Percentiles rank a stretch among this genome's conserved stretches.
Conservation (phyloP, 2,888 invertebrate genomes). For the Biston stratarius region DNA sequence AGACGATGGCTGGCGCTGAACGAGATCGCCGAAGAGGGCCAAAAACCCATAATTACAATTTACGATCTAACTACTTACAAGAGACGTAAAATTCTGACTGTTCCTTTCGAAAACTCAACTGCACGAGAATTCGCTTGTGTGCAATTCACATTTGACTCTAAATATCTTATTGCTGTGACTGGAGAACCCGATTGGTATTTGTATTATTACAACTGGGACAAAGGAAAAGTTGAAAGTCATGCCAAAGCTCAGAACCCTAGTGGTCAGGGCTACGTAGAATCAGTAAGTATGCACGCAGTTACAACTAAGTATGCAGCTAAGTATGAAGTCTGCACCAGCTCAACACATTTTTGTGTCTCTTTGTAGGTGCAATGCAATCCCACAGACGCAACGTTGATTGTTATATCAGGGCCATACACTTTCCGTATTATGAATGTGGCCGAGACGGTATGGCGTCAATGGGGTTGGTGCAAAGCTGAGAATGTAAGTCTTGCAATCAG, state of each 20-base stretch:
- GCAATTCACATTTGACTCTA: constrained; percentile 93
- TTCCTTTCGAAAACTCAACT: constrained; percentile 87
- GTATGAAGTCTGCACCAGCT: neutral
- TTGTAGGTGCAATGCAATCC: constrained; percentile 92
- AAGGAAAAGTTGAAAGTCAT: constrained; percentile 92
- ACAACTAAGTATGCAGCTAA: neutral
- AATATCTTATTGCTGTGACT: constrained; percentile 92
- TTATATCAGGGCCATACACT: constrained; percentile 88
- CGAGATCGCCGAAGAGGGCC: constrained; percentile 88
- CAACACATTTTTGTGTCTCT: neutral
- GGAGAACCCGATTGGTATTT: constrained; percentile 94
- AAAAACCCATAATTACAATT: constrained; percentile 89
- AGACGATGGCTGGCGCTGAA: constrained; percentile 89
- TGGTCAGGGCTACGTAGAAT: constrained; percentile 88
- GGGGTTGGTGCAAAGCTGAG: constrained; percentile 94
- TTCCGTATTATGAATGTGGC: constrained; percentile 92
- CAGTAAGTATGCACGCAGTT: constrained; percentile 56
- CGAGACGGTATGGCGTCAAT: constrained; percentile 93
- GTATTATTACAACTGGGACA: constrained; percentile 93
- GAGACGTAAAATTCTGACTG: constrained; percentile 88
- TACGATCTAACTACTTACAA: constrained; percentile 91
- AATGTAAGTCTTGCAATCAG: constrained; percentile 64
- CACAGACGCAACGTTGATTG: constrained; percentile 90
- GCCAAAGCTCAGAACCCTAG: constrained; percentile 90
- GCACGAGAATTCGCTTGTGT: constrained; percentile 90